A percentile compares a stretch with the other conserved stretches of the same genome.
phyloP scores from a whole-genome alignment of 1,140 invertebrate species.

The Camponotus vicinus region DNA sequence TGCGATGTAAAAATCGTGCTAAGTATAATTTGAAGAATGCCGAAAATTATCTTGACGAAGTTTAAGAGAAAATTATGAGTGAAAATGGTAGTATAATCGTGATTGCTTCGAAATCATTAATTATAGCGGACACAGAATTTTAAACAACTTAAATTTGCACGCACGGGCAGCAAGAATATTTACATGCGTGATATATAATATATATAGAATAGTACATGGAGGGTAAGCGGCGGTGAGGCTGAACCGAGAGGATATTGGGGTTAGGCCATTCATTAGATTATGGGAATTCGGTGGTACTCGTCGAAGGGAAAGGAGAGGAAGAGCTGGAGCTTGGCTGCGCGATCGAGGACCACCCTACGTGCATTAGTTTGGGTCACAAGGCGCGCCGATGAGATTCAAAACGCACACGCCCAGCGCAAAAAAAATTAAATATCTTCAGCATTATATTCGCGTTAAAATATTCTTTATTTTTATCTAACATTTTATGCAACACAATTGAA shows the following conservation, averaged over 20 bases:
- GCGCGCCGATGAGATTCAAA: slow-evolving; percentile 75
- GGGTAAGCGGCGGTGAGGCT: slow-evolving; percentile 73
- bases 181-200: slow-evolving; percentile 74
- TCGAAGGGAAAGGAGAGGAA: slow-evolving; percentile 65
- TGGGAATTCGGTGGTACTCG: slow-evolving; percentile 80
- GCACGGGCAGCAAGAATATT: slow-evolving; percentile 63
- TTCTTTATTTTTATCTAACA: background rate
- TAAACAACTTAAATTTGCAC: slow-evolving; percentile 68
- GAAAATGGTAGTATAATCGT: background rate
- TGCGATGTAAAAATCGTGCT: too few species aligned
- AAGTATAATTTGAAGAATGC: background rate
- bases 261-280: slow-evolving; percentile 85
- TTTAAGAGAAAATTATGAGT: background rate
- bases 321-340: slow-evolving; percentile 70
- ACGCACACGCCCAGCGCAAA: slow-evolving; percentile 53
- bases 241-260: slow-evolving; percentile 81
- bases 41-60: background rate
- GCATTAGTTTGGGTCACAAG: slow-evolving; percentile 70
- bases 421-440: background rate
- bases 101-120: slow-evolving; percentile 77
- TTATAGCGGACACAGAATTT: slow-evolving; percentile 67
- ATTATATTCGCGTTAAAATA: background rate
- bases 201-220: slow-evolving; percentile 65
- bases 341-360: slow-evolving; percentile 74
- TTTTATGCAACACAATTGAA: background rate